Evolutionary conservation across 2,888 invertebrate genomes (phyloP), one percentile per base, ranked within the genome.

Genomic region (Cataglyphis albicans): DNA sequence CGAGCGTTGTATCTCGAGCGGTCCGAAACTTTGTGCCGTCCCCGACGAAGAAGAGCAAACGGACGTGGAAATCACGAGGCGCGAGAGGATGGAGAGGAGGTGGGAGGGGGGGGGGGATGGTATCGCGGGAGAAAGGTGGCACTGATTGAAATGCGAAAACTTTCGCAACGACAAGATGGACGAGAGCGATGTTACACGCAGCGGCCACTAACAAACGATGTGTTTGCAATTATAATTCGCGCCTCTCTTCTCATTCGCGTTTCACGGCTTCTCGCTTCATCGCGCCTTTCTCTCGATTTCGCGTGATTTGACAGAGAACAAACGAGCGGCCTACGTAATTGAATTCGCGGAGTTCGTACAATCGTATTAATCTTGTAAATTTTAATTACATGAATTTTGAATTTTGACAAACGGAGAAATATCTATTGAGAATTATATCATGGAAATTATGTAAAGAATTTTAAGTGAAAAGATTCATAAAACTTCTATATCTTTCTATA

Each of bases 1-100:
- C 86, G 86, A 91, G 86, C 87, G 89, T 85, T 48, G 84, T 82
- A 75, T 87, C 84, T 83, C 86, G 80, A 84, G 70, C 82, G 73
- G 64, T 25, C 35, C 21, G 65, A 55, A 52, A 72, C 78, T 80
- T 61, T 68, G 55, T 35, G 68, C 32, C 76, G 59, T 4, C 63
- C 70, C 67, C 70, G 21, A 63, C 67, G 73, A 81, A 52, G 67
- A 68, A 55, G 82, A 68, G 57, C 44, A 81, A 68, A 61, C 65
- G 61, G 82, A 82, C 25, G 32, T 44, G 59, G 72, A 70, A 80
- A 80, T 80, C 78, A 61, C 68, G 44, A n/a, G 4, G 32, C 68
- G 32, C 68, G 72, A 68, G 38, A 81, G 80, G n/a, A n/a, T n/a
- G 57, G 61, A 57, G 70, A 18, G 61, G 18, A 41, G n/a, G n/a